Percentiles rank a stretch among this genome's conserved stretches.
These are phyloP conservation scores for Cordylochernes scorpioides DNA, from an alignment of 2,888 invertebrate genomes.

Conservation along the genomic window DNA sequence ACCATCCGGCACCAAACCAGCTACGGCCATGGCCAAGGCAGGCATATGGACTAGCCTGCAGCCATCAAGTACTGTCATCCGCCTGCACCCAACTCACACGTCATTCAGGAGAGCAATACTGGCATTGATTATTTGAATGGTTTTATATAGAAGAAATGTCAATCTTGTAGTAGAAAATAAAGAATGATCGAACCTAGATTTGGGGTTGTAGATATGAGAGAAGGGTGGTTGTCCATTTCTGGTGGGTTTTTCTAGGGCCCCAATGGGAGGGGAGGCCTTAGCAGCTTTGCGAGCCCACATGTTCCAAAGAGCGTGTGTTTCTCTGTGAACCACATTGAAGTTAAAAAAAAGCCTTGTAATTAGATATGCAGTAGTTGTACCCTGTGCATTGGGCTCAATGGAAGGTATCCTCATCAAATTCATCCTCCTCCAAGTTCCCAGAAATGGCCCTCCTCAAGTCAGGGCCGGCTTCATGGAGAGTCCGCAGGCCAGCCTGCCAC, in stretches of 20 bases:
- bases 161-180: no score
- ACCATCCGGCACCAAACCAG: constrained; percentile 31
- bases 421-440: constrained; percentile 85
- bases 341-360: neutral
- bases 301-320: constrained; percentile 81
- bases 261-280: no score
- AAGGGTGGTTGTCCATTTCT: no score
- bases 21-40: constrained; percentile 39
- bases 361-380: constrained; percentile 31
- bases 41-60: constrained; percentile 40
- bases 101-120: no score
- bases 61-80: no score
- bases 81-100: no score
- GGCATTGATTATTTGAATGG: no score
- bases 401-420: constrained; percentile 22
- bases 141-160: no score
- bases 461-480: constrained; percentile 91
- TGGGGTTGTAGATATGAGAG: no score
- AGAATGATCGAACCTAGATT: no score
- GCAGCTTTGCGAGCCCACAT: constrained; percentile 55
- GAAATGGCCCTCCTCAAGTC: constrained; percentile 96
- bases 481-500: constrained; percentile 86
- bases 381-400: constrained; percentile 84
- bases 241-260: no score
- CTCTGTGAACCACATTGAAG: constrained; percentile 32